Percentiles rank a stretch among this genome's conserved stretches.
Evolutionary conservation across 2,113 vertebrate genomes (phyloP).

Genomic region (Ophthalmotilapia sp.): DNA sequence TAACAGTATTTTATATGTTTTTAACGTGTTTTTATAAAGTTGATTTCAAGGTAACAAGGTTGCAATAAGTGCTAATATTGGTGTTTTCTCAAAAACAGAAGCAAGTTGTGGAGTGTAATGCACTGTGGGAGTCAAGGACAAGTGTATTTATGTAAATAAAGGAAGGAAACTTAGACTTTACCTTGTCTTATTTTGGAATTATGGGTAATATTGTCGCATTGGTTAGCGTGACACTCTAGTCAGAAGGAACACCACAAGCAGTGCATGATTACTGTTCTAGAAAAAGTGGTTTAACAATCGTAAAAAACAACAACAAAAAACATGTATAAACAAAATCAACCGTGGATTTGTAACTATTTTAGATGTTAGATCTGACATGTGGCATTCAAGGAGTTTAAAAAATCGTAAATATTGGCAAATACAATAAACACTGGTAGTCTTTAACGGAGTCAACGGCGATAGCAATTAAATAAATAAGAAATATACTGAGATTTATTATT

Average conservation of each 20-base stretch:
- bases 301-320: background rate
- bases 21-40: background rate
- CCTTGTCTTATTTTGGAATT: background rate
- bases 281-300: background rate
- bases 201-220: background rate
- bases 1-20: background rate
- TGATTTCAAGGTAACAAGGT: background rate
- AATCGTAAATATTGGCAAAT: background rate
- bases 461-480: background rate
- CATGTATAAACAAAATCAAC: background rate
- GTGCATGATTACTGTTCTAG: background rate
- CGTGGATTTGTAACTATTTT: background rate
- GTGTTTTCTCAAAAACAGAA: background rate
- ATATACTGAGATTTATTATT: background rate
- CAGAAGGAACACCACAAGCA: background rate
- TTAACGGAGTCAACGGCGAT: background rate
- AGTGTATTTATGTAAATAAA: background rate
- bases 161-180: background rate
- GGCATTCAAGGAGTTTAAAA: background rate
- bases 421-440: background rate
- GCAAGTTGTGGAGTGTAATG: background rate
- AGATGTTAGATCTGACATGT: background rate
- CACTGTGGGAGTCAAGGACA: background rate
- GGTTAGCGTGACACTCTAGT: background rate
- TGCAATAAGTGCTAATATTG: background rate